phyloP scores from a whole-genome alignment of 2,113 vertebrate genomes.

The Varanus salvator region DNA sequence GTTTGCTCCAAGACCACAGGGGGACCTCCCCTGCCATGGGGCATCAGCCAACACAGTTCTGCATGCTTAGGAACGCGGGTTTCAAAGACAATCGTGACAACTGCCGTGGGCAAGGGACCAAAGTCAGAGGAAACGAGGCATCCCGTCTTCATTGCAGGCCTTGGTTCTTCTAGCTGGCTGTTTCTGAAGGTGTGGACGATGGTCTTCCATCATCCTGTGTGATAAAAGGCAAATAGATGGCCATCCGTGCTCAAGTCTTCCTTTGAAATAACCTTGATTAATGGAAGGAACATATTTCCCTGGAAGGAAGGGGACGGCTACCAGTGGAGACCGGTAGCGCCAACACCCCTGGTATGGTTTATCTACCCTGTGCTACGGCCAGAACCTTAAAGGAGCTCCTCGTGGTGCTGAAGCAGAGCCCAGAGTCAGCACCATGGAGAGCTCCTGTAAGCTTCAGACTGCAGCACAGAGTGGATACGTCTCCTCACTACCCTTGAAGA shows the following conservation, averaged over 20 bases:
- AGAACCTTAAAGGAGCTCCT: too few relatives aligned
- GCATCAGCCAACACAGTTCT: background rate
- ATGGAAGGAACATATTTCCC: background rate
- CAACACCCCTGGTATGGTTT: too few relatives aligned
- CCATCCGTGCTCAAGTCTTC: too few relatives aligned
- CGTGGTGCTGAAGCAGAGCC: too few relatives aligned
- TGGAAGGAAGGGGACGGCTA: too few relatives aligned
- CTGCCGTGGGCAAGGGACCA: too few relatives aligned
- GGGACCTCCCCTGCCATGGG: too few relatives aligned
- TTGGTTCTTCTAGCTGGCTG: background rate
- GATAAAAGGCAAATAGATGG: background rate
- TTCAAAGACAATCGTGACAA: background rate
- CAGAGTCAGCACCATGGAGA: too few relatives aligned
- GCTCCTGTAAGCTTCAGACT: too few relatives aligned
- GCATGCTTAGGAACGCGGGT: background rate
- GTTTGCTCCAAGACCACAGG: background rate
- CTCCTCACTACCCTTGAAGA: background rate
- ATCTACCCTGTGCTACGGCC: too few relatives aligned
- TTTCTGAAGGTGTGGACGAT: accelerated
- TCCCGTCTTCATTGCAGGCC: background rate
- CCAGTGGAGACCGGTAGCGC: too few relatives aligned
- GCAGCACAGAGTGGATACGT: background rate
- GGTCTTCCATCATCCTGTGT: background rate
- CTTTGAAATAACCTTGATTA: too few relatives aligned
- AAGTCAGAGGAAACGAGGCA: background rate